These are phyloP conservation scores for Sepioteuthis lessoniana DNA, from an alignment of 2,888 invertebrate genomes.

Conservation along the genomic window DNA sequence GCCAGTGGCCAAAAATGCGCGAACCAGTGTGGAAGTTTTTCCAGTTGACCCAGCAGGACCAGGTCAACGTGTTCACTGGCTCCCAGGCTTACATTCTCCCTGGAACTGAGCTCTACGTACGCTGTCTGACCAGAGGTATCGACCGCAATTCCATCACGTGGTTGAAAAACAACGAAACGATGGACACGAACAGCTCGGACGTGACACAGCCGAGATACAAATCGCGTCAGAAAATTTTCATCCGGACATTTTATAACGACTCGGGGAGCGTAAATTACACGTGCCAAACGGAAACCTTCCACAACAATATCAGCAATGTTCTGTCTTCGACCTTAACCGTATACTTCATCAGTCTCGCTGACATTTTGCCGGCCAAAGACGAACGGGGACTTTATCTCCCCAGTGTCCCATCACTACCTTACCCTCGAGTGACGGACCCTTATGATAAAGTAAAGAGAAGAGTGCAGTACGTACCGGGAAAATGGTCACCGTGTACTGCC, in stretches of 20 bases:
- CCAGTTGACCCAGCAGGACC: slow-evolving; percentile 65
- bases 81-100: slow-evolving; percentile 67
- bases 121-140: slow-evolving; percentile 67
- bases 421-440: slow-evolving; percentile 61
- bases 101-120: slow-evolving; percentile 65
- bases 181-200: slow-evolving; percentile 53
- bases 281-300: slow-evolving; percentile 58
- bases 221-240: background rate
- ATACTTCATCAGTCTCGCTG: slow-evolving; percentile 61
- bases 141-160: slow-evolving; percentile 67
- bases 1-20: slow-evolving; percentile 64
- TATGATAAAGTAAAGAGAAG: slow-evolving; percentile 60
- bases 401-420: slow-evolving; percentile 49
- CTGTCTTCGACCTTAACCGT: slow-evolving; percentile 63
- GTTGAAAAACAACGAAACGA: slow-evolving; percentile 61
- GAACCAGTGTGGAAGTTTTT: slow-evolving; percentile 62
- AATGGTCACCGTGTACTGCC: slow-evolving; percentile 65
- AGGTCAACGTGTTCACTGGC: slow-evolving; percentile 65
- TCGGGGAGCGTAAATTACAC: slow-evolving; percentile 67
- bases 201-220: background rate
- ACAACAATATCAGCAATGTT: slow-evolving; percentile 52
- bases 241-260: background rate
- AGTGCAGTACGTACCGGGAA: slow-evolving; percentile 61
- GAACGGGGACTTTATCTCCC: slow-evolving; percentile 60
- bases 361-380: slow-evolving; percentile 62